phyloP scores from a whole-genome alignment of 2,888 invertebrate species.

The Rotaria magnacalcarata region DNA sequence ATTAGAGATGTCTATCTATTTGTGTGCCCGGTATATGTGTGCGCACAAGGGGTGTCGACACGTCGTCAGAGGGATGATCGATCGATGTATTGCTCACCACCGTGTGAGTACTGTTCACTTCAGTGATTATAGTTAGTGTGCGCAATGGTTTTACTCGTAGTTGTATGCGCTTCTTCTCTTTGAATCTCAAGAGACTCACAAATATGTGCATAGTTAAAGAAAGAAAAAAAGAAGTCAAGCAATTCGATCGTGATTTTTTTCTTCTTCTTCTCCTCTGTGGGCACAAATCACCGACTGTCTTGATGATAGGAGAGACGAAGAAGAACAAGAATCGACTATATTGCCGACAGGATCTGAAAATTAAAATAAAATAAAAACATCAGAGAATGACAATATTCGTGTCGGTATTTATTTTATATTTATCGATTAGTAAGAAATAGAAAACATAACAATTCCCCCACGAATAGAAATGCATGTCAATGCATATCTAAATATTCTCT shows the following conservation, averaged over 20 bases:
- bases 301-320: conserved; percentile 1
- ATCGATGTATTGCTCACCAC: not conserved
- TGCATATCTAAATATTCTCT: not conserved
- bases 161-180: conserved; percentile 7
- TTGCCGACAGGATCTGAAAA: not conserved
- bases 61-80: conserved; percentile 2
- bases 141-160: conserved; percentile 26
- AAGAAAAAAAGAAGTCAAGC: not conserved
- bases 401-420: conserved; percentile 10
- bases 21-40: not conserved
- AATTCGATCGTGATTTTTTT: conserved; percentile 11
- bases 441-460: not conserved
- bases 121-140: conserved; percentile 8
- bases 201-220: not conserved
- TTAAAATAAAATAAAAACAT: conserved; percentile 28
- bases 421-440: not conserved
- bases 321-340: not conserved
- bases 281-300: conserved; percentile 9
- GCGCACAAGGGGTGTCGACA: not conserved
- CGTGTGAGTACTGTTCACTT: conserved; percentile 18
- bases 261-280: not conserved
- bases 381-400: not conserved
- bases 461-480: not conserved
- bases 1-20: conserved; percentile 22
- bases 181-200: conserved; percentile 18